Base-by-base conservation (phyloP, 2,113 vertebrate genomes). In the Thryonomys swinderianus region DNA sequence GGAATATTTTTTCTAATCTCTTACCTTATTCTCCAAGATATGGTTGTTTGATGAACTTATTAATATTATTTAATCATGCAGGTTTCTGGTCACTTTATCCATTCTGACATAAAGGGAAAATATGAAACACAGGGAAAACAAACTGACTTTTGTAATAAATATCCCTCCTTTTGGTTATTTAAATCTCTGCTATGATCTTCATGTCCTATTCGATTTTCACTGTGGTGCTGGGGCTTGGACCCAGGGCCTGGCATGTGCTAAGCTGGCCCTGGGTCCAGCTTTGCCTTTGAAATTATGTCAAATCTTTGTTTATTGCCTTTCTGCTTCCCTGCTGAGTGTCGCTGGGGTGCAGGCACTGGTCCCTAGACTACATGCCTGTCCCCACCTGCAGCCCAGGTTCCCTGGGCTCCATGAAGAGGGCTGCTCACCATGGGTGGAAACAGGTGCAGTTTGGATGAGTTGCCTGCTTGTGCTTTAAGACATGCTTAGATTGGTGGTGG, bases 131-230 rank as follows among this genome's bases (percentile, higher is more conserved):
- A 91, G 61, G 86, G 96, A 90, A 93, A 95, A 97, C 87, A 95
- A 90, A 93, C 95, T 96, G 96, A 94, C 96, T 98, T 98, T 98
- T 96, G 16, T 84, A 96, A 80, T 92, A 93, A 94, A 81, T 64
- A 87, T 62, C 91, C 84, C 42, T 78, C 32, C 18, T 30, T 11
- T 34, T 32, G 16, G 45, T 94, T 98, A 96, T 96, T 98, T 97
- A 88, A 88, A 0, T 85, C 78, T 96, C 85, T 96, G 61, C 37
- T 16, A 0, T 51, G 95, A 89, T 88, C 92, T 96, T 69, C 90
- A 74, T 59, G 0, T 53, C 95, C 71, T 85, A 16, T 51, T 64
- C 30, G 32, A 25, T 48, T 8, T 8, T 69, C 57, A 59, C 0
- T 10, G 23, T 69, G 53, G 84, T 71, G 2, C 71, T 23, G 32